Base-by-base conservation (phyloP, 2,113 vertebrate genomes). In the Sander vitreus region DNA sequence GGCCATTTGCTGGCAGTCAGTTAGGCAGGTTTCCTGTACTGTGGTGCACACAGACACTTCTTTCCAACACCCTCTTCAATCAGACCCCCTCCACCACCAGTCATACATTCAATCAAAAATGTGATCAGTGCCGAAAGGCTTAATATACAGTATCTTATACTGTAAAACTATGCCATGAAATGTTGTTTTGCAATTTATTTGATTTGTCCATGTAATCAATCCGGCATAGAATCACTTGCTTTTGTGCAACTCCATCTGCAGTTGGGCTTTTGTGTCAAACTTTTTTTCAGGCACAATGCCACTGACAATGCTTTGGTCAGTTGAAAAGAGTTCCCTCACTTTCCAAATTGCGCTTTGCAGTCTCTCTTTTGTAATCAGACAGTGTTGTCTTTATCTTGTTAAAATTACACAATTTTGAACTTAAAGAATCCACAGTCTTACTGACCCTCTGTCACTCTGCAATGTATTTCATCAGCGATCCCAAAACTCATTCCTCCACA, bases 361-460 rank as follows among this genome's bases (percentile, higher is more conserved):
- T 11, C 21, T 43, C 60, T 33, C 16, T 57, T 78, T 84, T 63
- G 47, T 60, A 80, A 62, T 39, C 60, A 50, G 21, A 51, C 47
- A 11, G 21, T 4, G 62, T 45, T 66, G 30, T 74, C 53, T 78
- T 73, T 47, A 72, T 45, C 43, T 75, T 59, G 78, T 68, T 86
- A 70, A 68, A 77, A 74, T 50, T 47, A 45, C 36, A 66, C 27
- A 47, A 58, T 65, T 71, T 51, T 66, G 80, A 70, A 54, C 59
- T 6, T 54, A 13, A n/a, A 60, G 14, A 72, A 55, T 43, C 59
- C 43, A 18, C 48, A 15, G 55, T 59, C 81, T 80, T 45, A 1
- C 55, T 89, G 78, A 84, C 85, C 83, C 59, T 60, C 63, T 83
- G 72, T 71, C 65, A 43, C 69, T 77, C 39, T 36, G 53, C 27